Conservation (phyloP, 2,888 invertebrate species). For the Diplazon laetatorius region DNA sequence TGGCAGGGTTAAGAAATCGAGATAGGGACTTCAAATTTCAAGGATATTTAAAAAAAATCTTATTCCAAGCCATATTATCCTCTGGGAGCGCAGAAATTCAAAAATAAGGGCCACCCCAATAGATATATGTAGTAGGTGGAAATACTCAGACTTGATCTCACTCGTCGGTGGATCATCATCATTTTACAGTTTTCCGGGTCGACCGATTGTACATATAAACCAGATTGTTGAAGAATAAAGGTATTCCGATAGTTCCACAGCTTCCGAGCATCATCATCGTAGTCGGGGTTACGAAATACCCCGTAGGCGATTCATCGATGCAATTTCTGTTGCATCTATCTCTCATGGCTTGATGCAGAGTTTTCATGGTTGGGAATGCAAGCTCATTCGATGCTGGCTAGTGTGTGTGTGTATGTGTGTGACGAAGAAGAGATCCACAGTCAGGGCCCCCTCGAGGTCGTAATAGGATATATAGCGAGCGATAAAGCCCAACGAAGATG, state of each 20-base stretch:
- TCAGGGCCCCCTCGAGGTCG: slow-evolving; percentile 48
- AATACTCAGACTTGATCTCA: background rate
- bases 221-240: slow-evolving; percentile 34
- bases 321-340: slow-evolving; percentile 22
- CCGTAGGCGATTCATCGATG: slow-evolving; percentile 10
- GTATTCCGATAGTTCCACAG: slow-evolving; percentile 9
- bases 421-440: slow-evolving; percentile 35
- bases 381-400: slow-evolving; percentile 36
- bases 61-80: too few relatives aligned
- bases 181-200: slow-evolving; percentile 45
- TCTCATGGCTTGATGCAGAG: slow-evolving; percentile 27
- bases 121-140: too few relatives aligned
- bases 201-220: slow-evolving; percentile 31
- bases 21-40: too few relatives aligned
- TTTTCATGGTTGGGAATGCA: slow-evolving; percentile 39
- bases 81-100: too few relatives aligned
- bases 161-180: background rate
- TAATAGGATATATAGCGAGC: slow-evolving; percentile 50
- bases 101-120: too few relatives aligned
- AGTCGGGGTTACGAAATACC: background rate
- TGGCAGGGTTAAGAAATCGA: too few relatives aligned
- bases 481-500: slow-evolving; percentile 42
- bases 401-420: too few relatives aligned
- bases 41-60: too few relatives aligned
- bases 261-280: background rate